Base-by-base conservation (phyloP, 2,113 vertebrate genomes). In the Tetraodon nigroviridis region DNA sequence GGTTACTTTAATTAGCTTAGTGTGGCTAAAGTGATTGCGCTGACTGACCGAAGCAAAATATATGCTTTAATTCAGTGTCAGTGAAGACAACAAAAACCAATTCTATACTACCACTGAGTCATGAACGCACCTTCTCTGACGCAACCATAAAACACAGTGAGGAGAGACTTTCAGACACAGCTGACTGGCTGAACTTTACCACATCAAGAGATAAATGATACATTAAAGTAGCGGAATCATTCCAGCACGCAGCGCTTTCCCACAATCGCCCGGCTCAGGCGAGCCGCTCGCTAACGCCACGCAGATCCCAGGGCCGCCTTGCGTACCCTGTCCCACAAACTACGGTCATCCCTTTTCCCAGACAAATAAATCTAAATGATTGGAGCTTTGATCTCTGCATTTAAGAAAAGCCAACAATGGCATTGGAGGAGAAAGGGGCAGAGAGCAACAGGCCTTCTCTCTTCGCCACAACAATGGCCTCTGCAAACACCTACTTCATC, bases 1-100 rank as follows among this genome's bases (percentile, higher is more conserved):
- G 92, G 92, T 92, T 94, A 93, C 95, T 94, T 95, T 94, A 94
- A 97, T 97, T 95, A 95, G 93, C 91, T 93, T 93, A 97, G 95
- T 90, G 85, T 83, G 84, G 87, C 86, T 88, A 82, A 94, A 83
- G 79, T 61, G 79, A 76, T 73, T 63, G 64, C 67, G 71, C 55
- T 71, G 75, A 79, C 71, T 78, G 79, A 82, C 42, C 44, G 45
- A 44, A 47, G 70, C 22, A 73, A 81, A 77, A 71, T 69, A 45
- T 46, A 74, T 73, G 52, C 62, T 67, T 85, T 77, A 67, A 84
- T 73, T 59, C 32, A 24, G 7, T 17, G 18, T 51, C 42, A 6
- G 21, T 64, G 16, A 19, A 15, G 13, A 40, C 29, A 61, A 60
- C 48, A 60, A 52, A 5, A 14, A 44, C 12, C 7, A 27, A 27